Evolutionary conservation across 2,888 invertebrate species (phyloP).

Genomic region (Steinernema carpocapsae): DNA sequence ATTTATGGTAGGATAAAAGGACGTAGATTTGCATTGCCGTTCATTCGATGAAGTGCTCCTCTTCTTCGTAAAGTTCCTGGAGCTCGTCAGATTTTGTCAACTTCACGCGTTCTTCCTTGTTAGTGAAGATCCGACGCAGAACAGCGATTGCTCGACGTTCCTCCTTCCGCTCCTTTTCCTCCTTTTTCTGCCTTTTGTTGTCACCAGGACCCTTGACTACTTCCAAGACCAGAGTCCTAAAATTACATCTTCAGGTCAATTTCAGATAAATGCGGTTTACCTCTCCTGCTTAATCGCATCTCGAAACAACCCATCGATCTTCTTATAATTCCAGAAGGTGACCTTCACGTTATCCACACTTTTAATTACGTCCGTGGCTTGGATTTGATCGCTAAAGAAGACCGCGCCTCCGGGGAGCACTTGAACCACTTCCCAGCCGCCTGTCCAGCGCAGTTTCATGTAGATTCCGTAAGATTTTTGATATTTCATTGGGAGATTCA

Average conservation of each 20-base stretch:
- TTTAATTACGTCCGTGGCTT: neutral
- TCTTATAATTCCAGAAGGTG: neutral
- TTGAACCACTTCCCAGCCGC: neutral
- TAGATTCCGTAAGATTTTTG: neutral
- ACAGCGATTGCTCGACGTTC: neutral
- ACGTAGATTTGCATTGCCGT: too few relatives aligned
- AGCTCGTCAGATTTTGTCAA: neutral
- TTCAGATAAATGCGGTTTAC: neutral
- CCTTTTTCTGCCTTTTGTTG: too few relatives aligned
- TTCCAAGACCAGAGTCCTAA: conserved; percentile 1
- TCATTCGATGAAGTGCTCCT: neutral
- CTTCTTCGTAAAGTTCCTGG: neutral
- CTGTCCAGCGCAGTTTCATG: neutral
- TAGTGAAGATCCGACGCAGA: neutral
- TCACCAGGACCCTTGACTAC: neutral
- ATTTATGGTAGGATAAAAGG: too few relatives aligned
- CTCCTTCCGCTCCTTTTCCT: too few relatives aligned
- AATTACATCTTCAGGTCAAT: neutral
- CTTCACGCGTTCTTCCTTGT: neutral
- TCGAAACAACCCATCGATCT: neutral
- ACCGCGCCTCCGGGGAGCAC: neutral
- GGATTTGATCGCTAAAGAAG: neutral
- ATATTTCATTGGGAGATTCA: neutral
- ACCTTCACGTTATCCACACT: neutral
- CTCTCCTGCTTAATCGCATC: neutral